Percentiles rank a stretch among this genome's conserved stretches.
Evolutionary conservation across 1,140 invertebrate genomes (phyloP).

Genomic region (Drosophila suzukii): DNA sequence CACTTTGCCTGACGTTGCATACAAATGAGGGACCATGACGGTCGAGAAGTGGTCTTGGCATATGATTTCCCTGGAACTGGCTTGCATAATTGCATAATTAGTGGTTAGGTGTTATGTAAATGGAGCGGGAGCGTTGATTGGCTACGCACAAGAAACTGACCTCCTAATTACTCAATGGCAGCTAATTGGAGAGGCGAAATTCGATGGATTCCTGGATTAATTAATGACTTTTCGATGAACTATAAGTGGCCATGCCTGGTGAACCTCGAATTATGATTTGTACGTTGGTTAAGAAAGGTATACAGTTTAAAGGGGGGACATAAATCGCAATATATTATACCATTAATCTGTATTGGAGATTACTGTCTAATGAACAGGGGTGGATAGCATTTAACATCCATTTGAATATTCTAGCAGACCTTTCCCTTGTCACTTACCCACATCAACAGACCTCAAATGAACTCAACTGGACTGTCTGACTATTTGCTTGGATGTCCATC

Average conservation of each 20-base stretch:
- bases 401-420: constrained; percentile 12
- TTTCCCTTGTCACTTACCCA: constrained; percentile 16
- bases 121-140: constrained; percentile 31
- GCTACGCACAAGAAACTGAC: constrained; percentile 24
- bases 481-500: constrained; percentile 34
- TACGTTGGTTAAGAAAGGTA: neutral
- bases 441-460: constrained; percentile 1
- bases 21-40: constrained; percentile 54
- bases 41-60: constrained; percentile 28
- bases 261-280: constrained; percentile 13
- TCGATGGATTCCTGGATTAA: neutral
- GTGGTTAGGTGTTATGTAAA: constrained; percentile 61
- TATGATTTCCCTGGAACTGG: constrained; percentile 44
- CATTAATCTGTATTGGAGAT: neutral
- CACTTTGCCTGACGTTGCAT: constrained; percentile 58
- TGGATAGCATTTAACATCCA: constrained; percentile 4
- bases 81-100: constrained; percentile 58
- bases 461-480: neutral
- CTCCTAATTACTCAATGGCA: constrained; percentile 47
- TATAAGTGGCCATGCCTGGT: neutral
- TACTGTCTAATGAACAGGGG: neutral
- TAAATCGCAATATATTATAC: neutral
- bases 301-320: too few species aligned
- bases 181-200: constrained; percentile 22
- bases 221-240: constrained; percentile 41